A percentile compares a stretch with the other conserved stretches of the same genome.
Evolutionary conservation across 1,140 invertebrate genomes (phyloP).

Genomic region (Drosophila persimilis): DNA sequence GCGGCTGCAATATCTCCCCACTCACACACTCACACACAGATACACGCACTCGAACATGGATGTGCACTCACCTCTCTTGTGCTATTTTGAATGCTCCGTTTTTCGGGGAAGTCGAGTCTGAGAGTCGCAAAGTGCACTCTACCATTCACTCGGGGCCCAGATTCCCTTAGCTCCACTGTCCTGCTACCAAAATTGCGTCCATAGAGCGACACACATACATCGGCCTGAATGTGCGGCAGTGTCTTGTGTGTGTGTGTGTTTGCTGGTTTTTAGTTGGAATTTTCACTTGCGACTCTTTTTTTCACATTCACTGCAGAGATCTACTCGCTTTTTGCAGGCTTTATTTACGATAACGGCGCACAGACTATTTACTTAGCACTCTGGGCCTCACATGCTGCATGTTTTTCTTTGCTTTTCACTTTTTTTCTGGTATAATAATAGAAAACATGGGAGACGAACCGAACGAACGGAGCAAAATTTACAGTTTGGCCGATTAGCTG

Average conservation of each 20-base stretch:
- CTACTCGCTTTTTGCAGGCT: slow-evolving; percentile 13
- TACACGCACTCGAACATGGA: slow-evolving; percentile 21
- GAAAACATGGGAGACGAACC: slow-evolving; percentile 49
- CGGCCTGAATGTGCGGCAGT: not conserved
- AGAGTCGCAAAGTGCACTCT: no score
- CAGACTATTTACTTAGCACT: slow-evolving; percentile 19
- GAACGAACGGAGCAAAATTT: not conserved
- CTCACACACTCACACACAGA: not conserved
- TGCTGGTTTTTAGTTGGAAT: slow-evolving; percentile 29
- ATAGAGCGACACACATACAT: slow-evolving; percentile 28
- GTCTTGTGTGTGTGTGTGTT: not conserved
- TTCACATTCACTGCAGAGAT: slow-evolving; percentile 21
- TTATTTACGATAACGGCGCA: slow-evolving; percentile 2
- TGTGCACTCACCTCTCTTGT: no score
- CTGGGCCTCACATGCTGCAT: slow-evolving; percentile 35
- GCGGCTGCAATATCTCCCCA: slow-evolving; percentile 21
- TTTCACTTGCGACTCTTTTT: slow-evolving; percentile 28
- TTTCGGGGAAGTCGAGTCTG: no score
- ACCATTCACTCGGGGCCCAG: not conserved
- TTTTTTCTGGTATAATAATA: slow-evolving; percentile 58
- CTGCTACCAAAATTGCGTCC: slow-evolving; percentile 31
- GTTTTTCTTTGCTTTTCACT: slow-evolving; percentile 53
- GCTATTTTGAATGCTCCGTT: no score
- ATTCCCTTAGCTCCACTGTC: slow-evolving; percentile 2
- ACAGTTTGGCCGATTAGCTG: no score